Conservation (phyloP, 2,797 vertebrate genomes). For the Silurus lanzhouensis region DNA sequence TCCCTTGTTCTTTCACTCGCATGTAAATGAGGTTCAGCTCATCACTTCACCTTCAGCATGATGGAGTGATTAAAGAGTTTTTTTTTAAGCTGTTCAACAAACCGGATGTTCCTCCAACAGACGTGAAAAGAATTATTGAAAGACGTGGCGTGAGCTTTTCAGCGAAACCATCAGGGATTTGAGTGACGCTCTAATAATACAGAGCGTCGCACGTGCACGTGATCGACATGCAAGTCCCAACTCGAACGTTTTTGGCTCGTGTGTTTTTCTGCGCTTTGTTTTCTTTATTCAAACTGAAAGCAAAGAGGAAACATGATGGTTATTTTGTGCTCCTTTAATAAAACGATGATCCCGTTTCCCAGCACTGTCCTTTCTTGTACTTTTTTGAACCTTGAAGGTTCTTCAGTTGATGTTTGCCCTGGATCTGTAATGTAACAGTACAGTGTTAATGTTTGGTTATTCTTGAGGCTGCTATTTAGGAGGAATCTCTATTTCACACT, state of each 20-base stretch:
- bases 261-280: neutral
- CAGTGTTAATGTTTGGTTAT: neutral
- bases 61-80: neutral
- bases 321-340: slow-evolving; percentile 4
- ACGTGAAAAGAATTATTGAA: too few relatives aligned
- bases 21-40: slow-evolving; percentile 10
- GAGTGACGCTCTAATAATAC: neutral
- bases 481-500: neutral
- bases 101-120: neutral
- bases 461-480: neutral
- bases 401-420: slow-evolving; percentile 19
- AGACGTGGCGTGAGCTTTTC: neutral
- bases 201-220: neutral
- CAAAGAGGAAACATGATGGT: slow-evolving; percentile 41
- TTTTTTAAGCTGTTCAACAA: too few relatives aligned
- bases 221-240: neutral
- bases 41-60: too few relatives aligned
- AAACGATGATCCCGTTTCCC: neutral
- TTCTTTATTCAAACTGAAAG: slow-evolving; percentile 7
- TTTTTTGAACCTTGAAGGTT: neutral
- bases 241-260: neutral
- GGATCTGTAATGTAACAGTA: neutral
- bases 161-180: neutral
- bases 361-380: neutral
- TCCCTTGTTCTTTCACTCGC: slow-evolving; percentile 22